A percentile compares a stretch with the other conserved stretches of the same genome.
Conservation (phyloP, 2,113 vertebrate species). For the Rhadina sibilatrix region DNA sequence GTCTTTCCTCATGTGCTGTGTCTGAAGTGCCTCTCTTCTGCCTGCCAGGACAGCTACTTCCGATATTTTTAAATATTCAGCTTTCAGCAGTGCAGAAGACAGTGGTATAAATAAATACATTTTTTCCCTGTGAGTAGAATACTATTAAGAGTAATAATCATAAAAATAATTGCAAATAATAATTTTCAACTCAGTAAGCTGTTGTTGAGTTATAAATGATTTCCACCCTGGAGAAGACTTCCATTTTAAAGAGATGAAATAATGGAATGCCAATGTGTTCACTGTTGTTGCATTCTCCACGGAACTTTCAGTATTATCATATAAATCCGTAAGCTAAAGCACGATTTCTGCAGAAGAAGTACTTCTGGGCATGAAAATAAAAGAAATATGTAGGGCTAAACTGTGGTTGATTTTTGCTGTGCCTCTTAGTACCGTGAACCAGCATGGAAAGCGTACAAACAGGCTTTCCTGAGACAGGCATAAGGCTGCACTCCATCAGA, state of each 20-base stretch:
- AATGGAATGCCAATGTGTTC: background rate
- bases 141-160: background rate
- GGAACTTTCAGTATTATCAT: background rate
- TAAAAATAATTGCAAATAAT: background rate
- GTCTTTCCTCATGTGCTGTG: background rate
- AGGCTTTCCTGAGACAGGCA: background rate
- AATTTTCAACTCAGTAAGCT: background rate
- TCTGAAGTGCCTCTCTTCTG: background rate
- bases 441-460: background rate
- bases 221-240: background rate
- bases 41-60: background rate
- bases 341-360: background rate
- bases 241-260: background rate
- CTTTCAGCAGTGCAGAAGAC: background rate
- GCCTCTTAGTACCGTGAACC: background rate
- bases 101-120: background rate
- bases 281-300: background rate
- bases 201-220: background rate
- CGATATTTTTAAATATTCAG: background rate
- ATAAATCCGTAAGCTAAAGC: background rate
- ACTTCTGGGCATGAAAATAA: background rate
- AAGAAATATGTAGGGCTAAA: background rate
- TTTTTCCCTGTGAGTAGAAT: background rate
- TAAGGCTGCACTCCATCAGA: background rate
- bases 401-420: background rate